Evolutionary conservation across 2,113 vertebrate species (phyloP), one percentile per base, ranked within the genome.

Genomic region (Macroglossus sobrinus): DNA sequence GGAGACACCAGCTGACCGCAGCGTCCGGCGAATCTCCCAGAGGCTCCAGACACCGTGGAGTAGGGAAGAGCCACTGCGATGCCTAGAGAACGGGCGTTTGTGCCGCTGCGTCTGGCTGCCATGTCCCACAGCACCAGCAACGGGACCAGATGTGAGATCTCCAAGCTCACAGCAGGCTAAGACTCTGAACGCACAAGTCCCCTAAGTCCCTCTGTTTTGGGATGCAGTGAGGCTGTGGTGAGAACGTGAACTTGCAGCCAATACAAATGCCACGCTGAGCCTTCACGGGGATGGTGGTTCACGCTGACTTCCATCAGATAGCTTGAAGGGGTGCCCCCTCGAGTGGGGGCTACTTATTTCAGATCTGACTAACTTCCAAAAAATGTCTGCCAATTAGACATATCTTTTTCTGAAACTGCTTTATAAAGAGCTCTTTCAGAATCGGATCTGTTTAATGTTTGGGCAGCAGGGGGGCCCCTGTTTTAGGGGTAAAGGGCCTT

Each of bases 31-130:
- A 18, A 53, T 53, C 24, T 66, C 18, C 33, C 15, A 13, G 50
- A 61, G 5, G 35, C 47, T 45, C 16, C 24, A 0, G 40, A 16
- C 24, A 16, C 5, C 0, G 0, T 0, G 12, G 19, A 55, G 61
- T 35, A 18, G 35, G 38, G 76, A 75, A 43, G 55, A 21, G 16
- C 50, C 35, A 24, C 6, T 24, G 4, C 47, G 38, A 35, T 18
- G 33, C 7, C 21, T 19, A 45, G 45, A 47, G 45, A 12, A 47
- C 45, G n/a, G 9, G 30, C 45, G 24, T 43, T 57, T 3, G 9
- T 0, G 2, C 15, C 64, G 15, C 3, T 9, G 47, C 47, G 47
- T 50, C 47, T 15, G 47, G 47, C 47, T 50, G 47, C 47, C 14
- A 15, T 28, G 10, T 43, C 45, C 59, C 84, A 84, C 7, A 10